These are phyloP conservation scores for Dendrolimus houi DNA, from an alignment of 2,888 invertebrate genomes.

Conservation along the genomic window DNA sequence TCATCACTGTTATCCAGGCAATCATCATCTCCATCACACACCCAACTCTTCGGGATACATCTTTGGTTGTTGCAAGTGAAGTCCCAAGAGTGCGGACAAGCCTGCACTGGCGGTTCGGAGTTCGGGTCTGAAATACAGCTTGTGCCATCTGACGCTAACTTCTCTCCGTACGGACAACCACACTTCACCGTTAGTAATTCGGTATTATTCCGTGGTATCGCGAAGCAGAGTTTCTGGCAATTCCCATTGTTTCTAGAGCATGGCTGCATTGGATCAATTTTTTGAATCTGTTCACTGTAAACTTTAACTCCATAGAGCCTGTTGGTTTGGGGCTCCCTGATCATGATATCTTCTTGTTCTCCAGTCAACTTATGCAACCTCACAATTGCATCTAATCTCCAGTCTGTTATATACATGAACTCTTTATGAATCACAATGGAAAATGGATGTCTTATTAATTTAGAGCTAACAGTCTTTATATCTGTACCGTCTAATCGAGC, in stretches of 20 bases:
- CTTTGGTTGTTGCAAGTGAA: slow-evolving; percentile 95
- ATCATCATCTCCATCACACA: slow-evolving; percentile 97
- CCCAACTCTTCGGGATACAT: slow-evolving; percentile 95
- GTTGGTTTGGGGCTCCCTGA: slow-evolving; percentile 92
- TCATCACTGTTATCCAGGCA: slow-evolving; percentile 97
- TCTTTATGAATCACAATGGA: slow-evolving; percentile 93
- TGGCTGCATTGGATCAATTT: slow-evolving; percentile 83
- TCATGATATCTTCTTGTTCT: slow-evolving; percentile 89
- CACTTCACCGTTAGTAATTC: slow-evolving; percentile 81
- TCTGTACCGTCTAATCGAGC: slow-evolving; percentile 93
- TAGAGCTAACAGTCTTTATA: slow-evolving; percentile 91
- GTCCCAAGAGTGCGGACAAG: slow-evolving; percentile 94
- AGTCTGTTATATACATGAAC: slow-evolving; percentile 98
- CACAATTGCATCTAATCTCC: slow-evolving; percentile 96
- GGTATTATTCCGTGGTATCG: slow-evolving; percentile 81
- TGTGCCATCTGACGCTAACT: slow-evolving; percentile 81
- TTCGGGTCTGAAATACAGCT: slow-evolving; percentile 88
- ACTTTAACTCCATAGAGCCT: slow-evolving; percentile 94
- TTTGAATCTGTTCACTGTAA: slow-evolving; percentile 86
- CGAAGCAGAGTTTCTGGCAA: slow-evolving; percentile 97
- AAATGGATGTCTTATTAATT: slow-evolving; percentile 92
- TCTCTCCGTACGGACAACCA: slow-evolving; percentile 96
- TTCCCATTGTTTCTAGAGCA: slow-evolving; percentile 91
- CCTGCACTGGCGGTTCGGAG: slow-evolving; percentile 90
- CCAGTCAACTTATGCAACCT: slow-evolving; percentile 92